phyloP scores from a whole-genome alignment of 1,140 invertebrate genomes.

The Drosophila pectinifera region DNA sequence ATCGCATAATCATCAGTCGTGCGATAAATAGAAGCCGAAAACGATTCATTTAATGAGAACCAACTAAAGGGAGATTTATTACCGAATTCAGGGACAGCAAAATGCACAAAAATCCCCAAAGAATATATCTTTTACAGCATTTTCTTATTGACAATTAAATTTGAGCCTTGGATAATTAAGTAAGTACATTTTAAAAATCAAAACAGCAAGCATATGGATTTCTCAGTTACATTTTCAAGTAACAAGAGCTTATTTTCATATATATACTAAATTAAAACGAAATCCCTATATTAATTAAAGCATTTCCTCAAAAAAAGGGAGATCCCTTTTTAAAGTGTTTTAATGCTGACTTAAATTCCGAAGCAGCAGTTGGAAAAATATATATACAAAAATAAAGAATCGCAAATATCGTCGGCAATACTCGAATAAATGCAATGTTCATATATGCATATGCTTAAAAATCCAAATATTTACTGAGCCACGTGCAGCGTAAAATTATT shows the following conservation, averaged over 20 bases:
- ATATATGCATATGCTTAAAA: slow-evolving; percentile 72
- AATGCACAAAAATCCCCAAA: background rate
- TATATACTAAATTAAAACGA: too few relatives aligned
- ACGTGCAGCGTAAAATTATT: slow-evolving; percentile 66
- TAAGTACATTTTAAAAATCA: too few relatives aligned
- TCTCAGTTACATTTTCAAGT: too few relatives aligned
- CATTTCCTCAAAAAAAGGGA: too few relatives aligned
- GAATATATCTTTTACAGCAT: background rate
- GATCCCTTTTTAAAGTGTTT: background rate
- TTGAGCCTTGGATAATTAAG: too few relatives aligned
- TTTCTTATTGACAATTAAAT: too few relatives aligned
- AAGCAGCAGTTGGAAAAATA: background rate
- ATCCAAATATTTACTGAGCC: slow-evolving; percentile 71
- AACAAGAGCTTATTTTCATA: background rate
- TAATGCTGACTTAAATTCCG: background rate
- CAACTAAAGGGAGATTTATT: background rate
- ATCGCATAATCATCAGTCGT: slow-evolving; percentile 2
- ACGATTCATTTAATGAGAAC: background rate
- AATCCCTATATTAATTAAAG: too few relatives aligned
- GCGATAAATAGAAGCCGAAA: slow-evolving; percentile 1
- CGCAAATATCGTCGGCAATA: slow-evolving; percentile 19
- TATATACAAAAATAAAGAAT: slow-evolving; percentile 13
- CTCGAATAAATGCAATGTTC: slow-evolving; percentile 50
- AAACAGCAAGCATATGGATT: too few relatives aligned
- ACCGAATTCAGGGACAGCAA: background rate